phyloP scores from a whole-genome alignment of 2,888 invertebrate genomes.

The Amblyjoppa fuscipennis region DNA sequence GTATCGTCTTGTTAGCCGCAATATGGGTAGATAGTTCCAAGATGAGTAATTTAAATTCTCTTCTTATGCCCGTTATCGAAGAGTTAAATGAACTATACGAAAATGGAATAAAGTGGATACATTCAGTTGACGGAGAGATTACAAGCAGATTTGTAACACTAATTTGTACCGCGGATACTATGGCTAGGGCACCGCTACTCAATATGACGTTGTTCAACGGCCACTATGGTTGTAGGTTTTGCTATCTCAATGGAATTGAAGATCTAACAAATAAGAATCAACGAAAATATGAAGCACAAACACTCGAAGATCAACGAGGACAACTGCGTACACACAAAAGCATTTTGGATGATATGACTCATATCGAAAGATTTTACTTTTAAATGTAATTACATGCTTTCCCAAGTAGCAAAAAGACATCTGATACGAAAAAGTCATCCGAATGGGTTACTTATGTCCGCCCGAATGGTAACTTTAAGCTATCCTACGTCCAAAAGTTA shows the following conservation, averaged over 20 bases:
- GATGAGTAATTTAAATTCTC: constrained; percentile 6
- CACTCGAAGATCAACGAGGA: constrained; percentile 3
- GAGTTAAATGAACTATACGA: constrained; percentile 29
- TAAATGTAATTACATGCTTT: too few relatives aligned
- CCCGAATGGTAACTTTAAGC: too few relatives aligned
- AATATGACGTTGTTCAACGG: constrained; percentile 47
- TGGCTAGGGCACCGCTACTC: constrained; percentile 33
- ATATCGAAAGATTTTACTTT: too few relatives aligned
- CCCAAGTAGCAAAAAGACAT: too few relatives aligned
- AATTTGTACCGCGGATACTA: constrained; percentile 30
- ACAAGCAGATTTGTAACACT: constrained; percentile 42
- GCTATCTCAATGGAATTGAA: neutral
- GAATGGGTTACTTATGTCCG: too few relatives aligned
- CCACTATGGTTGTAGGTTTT: constrained; percentile 21
- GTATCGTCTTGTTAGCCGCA: constrained; percentile 43
- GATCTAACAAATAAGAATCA: neutral
- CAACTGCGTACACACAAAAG: neutral
- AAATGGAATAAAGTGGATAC: constrained; percentile 47
- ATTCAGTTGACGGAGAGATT: neutral
- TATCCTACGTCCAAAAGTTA: too few relatives aligned
- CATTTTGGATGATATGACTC: constrained; percentile 26
- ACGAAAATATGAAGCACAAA: neutral
- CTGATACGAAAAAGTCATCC: too few relatives aligned
- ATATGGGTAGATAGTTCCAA: constrained; percentile 38
- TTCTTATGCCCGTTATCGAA: constrained; percentile 12